These are phyloP conservation scores for Triplophysa tibetana DNA, from an alignment of 2,113 vertebrate genomes.

Conservation along the genomic window DNA sequence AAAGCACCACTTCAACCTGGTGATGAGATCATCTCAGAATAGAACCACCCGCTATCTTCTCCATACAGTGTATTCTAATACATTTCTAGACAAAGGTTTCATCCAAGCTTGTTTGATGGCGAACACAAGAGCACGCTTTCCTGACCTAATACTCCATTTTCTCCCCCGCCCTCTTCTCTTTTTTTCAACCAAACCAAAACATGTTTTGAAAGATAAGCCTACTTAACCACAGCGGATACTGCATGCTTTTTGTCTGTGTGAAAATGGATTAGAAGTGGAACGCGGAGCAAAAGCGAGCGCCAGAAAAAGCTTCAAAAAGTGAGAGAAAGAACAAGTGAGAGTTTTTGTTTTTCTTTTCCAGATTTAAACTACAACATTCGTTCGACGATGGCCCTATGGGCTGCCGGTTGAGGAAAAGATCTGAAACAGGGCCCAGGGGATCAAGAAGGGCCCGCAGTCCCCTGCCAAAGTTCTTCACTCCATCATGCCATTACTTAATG, in stretches of 20 bases:
- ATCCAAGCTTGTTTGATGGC: neutral
- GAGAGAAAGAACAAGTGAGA: neutral
- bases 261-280: slow-evolving; percentile 38
- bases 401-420: neutral
- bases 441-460: neutral
- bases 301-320: slow-evolving; percentile 8
- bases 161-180: neutral
- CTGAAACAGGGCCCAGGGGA: neutral
- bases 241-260: slow-evolving; percentile 35
- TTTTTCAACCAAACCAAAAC: neutral
- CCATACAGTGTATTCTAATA: slow-evolving; percentile 26
- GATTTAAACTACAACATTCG: neutral
- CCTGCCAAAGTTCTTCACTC: slow-evolving; percentile 13
- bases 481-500: slow-evolving; percentile 9
- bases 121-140: slow-evolving; percentile 10
- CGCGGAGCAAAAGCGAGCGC: neutral
- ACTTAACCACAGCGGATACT: slow-evolving; percentile 32
- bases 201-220: slow-evolving; percentile 37
- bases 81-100: slow-evolving; percentile 28
- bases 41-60: slow-evolving; percentile 13
- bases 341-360: neutral
- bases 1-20: slow-evolving; percentile 3
- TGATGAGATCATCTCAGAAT: slow-evolving; percentile 10
- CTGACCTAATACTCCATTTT: slow-evolving; percentile 29
- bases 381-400: neutral